These are phyloP conservation scores for Ypsolopha sequella DNA, from an alignment of 2,888 invertebrate species.

Conservation along the genomic window DNA sequence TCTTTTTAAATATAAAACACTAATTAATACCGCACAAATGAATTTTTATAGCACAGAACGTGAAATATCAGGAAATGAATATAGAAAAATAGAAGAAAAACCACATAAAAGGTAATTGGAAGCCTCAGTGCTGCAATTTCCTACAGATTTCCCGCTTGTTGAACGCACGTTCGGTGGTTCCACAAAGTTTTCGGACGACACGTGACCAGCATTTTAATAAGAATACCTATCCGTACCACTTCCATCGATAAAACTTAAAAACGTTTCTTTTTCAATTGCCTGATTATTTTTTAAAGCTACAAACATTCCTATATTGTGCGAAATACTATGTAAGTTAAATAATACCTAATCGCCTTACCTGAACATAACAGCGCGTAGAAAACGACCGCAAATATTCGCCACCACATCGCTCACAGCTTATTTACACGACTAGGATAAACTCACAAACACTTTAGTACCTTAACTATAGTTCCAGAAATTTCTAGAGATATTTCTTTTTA, in stretches of 20 bases:
- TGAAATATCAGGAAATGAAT: no score
- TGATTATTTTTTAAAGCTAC: no score
- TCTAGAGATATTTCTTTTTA: background rate
- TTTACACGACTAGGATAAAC: constrained; percentile 16
- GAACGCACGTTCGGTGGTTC: background rate
- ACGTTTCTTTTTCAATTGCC: no score
- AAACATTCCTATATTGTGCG: background rate
- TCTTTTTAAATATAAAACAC: no score
- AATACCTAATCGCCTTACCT: constrained; percentile 25
- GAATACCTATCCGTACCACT: no score
- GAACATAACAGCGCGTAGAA: constrained; percentile 30
- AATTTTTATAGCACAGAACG: no score
- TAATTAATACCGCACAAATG: no score
- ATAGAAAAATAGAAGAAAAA: background rate
- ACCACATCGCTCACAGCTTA: constrained; percentile 36
- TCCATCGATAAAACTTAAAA: no score
- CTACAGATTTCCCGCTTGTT: background rate
- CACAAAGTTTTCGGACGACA: constrained; percentile 9
- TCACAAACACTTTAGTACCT: background rate
- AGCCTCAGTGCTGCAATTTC: background rate
- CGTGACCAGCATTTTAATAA: constrained; percentile 27
- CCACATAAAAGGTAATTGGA: background rate
- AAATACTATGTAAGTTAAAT: background rate
- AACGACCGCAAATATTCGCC: constrained; percentile 30
- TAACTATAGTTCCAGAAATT: background rate